Evolutionary conservation across 1,140 invertebrate species (phyloP), one percentile per base, ranked within the genome.

Genomic region (Drosophila repletoides): DNA sequence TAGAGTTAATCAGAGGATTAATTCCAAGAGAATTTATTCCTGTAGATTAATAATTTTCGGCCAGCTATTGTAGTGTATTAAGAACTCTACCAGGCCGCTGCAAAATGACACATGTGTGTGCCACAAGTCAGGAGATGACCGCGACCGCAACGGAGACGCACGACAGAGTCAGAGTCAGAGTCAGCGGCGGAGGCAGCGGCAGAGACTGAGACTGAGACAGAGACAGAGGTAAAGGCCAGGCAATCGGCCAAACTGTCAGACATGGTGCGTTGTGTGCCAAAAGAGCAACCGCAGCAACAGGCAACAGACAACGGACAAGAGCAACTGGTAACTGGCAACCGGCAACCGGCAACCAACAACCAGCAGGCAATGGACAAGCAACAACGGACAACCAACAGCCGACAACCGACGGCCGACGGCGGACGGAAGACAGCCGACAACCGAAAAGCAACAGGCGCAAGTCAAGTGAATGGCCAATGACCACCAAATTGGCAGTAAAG

Each of bases 401-500:
- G 53, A 40, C 61, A 58, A 36, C 52, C 26, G 52, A 34, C 55
- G 46, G 33, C 33, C 34, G 36, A 10, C 17, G 31, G 31, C 48
- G 36, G n/a, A 9, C 43, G 10, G 24, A 29, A 22, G 43, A 48
- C 41, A 48, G 31, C 40, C 26, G 63, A 58, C 58, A 14, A 36
- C 22, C 6, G 33, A 59, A 48, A 68, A 45, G 28, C 22, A 76
- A 75, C 64, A 75, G 72, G 72, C 73, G 65, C 76, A 84, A 83
- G 79, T 83, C 79, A 83, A 83, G 79, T 84, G 79, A 83, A 86
- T 84, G 80, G 80, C 80, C 80, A 84, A 86, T 87, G 80, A 86
- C 80, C 80, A 86, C 80, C 80, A 86, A 86, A 86, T 86, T 86
- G 80, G 80, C 80, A 87, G 80, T 86, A 86, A 86, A 86, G 80